Evolutionary conservation across 2,888 invertebrate genomes (phyloP).

Genomic region (Tetrapedia diversipes): DNA sequence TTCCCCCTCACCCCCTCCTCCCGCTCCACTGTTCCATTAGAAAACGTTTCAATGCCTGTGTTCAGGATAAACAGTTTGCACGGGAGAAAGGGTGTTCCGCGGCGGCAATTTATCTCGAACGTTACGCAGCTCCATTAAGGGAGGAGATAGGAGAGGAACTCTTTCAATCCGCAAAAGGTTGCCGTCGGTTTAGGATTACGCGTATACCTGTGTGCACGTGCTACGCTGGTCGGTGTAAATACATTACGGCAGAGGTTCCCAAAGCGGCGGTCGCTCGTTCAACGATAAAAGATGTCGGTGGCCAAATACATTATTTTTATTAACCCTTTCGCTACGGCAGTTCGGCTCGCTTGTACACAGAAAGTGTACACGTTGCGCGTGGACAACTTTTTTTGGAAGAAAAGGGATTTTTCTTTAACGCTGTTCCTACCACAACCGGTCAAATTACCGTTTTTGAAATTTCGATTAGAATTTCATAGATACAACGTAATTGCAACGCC

Average conservation of each 20-base stretch:
- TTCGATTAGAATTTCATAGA: too few species aligned
- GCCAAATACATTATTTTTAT: too few species aligned
- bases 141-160: conserved; percentile 63
- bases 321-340: too few species aligned
- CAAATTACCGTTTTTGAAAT: too few species aligned
- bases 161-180: conserved; percentile 52
- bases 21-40: conserved; percentile 54
- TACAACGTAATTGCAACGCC: too few species aligned
- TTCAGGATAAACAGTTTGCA: conserved; percentile 69
- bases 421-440: too few species aligned
- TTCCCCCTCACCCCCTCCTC: background rate
- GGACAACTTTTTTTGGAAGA: too few species aligned
- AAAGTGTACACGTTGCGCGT: too few species aligned
- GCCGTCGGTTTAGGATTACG: conserved; percentile 58
- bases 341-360: too few species aligned
- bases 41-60: conserved; percentile 65
- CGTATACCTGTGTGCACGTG: background rate
- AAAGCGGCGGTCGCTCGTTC: too few species aligned
- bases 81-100: conserved; percentile 64
- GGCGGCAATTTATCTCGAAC: conserved; percentile 70
- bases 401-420: too few species aligned
- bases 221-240: conserved; percentile 28
- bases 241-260: conserved; percentile 21
- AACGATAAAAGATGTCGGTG: too few species aligned
- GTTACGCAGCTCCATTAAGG: conserved; percentile 75